Evolutionary conservation across 2,113 vertebrate species (phyloP), one percentile per base, ranked within the genome.

Genomic region (Callipepla californica): DNA sequence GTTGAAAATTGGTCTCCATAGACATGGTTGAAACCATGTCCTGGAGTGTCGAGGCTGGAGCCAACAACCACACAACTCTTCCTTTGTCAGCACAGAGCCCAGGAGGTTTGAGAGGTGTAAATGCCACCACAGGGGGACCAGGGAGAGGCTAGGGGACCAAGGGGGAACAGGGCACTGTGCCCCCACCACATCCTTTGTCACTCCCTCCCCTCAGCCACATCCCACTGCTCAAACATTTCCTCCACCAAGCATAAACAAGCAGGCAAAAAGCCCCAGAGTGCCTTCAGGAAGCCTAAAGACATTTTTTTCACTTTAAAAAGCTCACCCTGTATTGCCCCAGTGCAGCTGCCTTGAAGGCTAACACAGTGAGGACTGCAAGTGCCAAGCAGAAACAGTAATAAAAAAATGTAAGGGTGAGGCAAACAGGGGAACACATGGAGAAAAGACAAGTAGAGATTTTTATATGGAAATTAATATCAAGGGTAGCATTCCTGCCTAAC

Each of bases 1-100:
- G 97, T 97, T 97, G 97, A 97, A 97, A 97, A 97, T 97, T 95
- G 96, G 97, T 98, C 98, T 98, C 97, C 97, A 97, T 97, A 97
- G 97, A 97, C 97, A 87, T 97, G 96, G 85, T 72, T 98, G 97
- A 98, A 98, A 97, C 95, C 86, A 66, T 97, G 97, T 97, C 97
- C 97, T 96, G 94, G 92, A 93, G 94, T 81, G 0, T 91, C 0
- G 59, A 96, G 93, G 87, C 86, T 59, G 45, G 48, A 96, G 96
- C 97, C 97, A 98, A 97, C 92, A 97, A 96, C 94, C 97, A 97
- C 96, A 97, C 84, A 96, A 93, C 80, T 93, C 90, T 96, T 96
- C 7, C 89, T 96, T 96, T 5, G 9, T 96, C 96, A 96, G 93
- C 81, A 80, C 96, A 95, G 96, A 92, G 81, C 96, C 80, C 86